Percentiles rank a stretch among this genome's conserved stretches.
phyloP scores from a whole-genome alignment of 2,797 vertebrate genomes.

The Loris lydekkerianus region DNA sequence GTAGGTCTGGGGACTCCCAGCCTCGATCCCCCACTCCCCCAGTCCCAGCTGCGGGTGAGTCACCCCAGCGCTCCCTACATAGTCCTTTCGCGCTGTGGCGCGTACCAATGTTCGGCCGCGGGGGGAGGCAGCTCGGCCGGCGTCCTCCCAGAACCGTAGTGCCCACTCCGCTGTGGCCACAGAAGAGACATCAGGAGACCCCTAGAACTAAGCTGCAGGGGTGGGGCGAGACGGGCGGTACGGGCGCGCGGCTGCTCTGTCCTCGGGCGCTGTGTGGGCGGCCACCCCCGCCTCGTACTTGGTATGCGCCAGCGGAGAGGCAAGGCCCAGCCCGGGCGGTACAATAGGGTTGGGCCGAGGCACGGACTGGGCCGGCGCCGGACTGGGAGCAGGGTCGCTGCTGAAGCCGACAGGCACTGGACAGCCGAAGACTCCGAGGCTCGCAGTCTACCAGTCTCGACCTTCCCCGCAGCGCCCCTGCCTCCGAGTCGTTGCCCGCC shows the following conservation, averaged over 20 bases:
- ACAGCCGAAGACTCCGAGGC: slow-evolving; percentile 48
- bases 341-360: slow-evolving; percentile 85
- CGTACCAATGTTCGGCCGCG: slow-evolving; percentile 71
- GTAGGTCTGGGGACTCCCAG: not conserved
- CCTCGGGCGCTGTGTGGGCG: not conserved
- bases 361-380: slow-evolving; percentile 77
- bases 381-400: slow-evolving; percentile 51
- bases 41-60: slow-evolving; percentile 76
- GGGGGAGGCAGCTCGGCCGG: slow-evolving; percentile 50
- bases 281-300: slow-evolving; percentile 73
- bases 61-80: slow-evolving; percentile 83
- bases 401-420: not conserved
- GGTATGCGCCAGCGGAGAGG: slow-evolving; percentile 78
- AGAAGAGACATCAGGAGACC: not conserved
- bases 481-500: slow-evolving; percentile 57
- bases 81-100: slow-evolving; percentile 74
- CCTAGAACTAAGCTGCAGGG: fast-evolving
- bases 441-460: slow-evolving; percentile 20
- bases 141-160: not conserved
- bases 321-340: slow-evolving; percentile 81
- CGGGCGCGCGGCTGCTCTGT: not conserved
- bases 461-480: not conserved
- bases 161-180: not conserved
- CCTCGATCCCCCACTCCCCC: not conserved
- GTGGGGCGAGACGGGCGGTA: not conserved